Evolutionary conservation across 2,113 vertebrate species (phyloP).

Genomic region (Rattus norvegicus): GRCr8 NC_086034.1:83570501-83571000

Average conservation of each 20-base stretch:
- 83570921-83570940: neutral
- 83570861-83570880: neutral
- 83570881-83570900: fast-evolving
- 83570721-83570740: neutral
- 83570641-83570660: too few relatives aligned
- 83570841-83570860: neutral
- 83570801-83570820: neutral
- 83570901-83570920: fast-evolving
- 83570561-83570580: too few relatives aligned
- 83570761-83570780: neutral
- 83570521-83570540: too few relatives aligned
- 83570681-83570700: neutral
- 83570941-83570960: fast-evolving
- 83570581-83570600: too few relatives aligned
- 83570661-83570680: neutral
- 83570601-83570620: too few relatives aligned
- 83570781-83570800: neutral
- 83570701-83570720: neutral
- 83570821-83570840: too few relatives aligned
- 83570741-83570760: neutral
- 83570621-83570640: too few relatives aligned
- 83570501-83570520: too few relatives aligned
- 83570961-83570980: neutral
- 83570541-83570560: too few relatives aligned
- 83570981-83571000: neutral